Evolutionary conservation across 2,888 invertebrate genomes (phyloP), one percentile per base, ranked within the genome.

Genomic region (Callyntrura guangdongensis): DNA sequence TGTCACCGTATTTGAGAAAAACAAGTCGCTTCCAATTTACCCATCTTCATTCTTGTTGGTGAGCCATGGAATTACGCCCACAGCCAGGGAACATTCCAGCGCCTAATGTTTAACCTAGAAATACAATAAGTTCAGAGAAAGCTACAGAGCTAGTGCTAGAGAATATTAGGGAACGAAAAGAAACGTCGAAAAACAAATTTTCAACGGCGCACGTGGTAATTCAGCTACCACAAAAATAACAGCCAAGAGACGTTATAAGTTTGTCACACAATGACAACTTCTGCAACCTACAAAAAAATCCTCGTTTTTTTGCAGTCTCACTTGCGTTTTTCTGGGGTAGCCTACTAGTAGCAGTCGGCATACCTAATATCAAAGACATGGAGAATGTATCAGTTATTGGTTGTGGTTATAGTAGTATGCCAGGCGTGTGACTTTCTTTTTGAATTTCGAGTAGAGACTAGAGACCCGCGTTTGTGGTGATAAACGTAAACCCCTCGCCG

Each of bases 401-500:
- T 69, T 3, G 25, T 64, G 64, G 61, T 9, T n/a, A 27, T n/a
- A 22, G 61, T 17, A 83, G 27, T 72, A 27, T 27, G 36, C 81
- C 59, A 59, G 59, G 81, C 81, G 59, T 59, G 59, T n/a, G 59
- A 81, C 81, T 81, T 81, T 81, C 81, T 59, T 59, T 59, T 36
- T 27, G 81, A 81, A 81, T 81, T 81, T 81, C 36, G 36, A 81
- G 8, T 59, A 81, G 81, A 14, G 4, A 0, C 17, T 59, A 81
- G 81, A 14, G 4, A 0, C 17, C 11, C 1, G n/a, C 14, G 36
- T 53, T 27, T n/a, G 61, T 61, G 20, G 77, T 86, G 22, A 20
- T 45, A 56, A 59, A 36, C 22, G 86, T 77, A 89, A 83, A 81
- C 25, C 72, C 83, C 83, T 74, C 83, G n/a, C n/a, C n/a, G n/a